These are phyloP conservation scores for Drosophila nigricruria DNA, from an alignment of 2,888 invertebrate genomes.

Conservation along the genomic window DNA sequence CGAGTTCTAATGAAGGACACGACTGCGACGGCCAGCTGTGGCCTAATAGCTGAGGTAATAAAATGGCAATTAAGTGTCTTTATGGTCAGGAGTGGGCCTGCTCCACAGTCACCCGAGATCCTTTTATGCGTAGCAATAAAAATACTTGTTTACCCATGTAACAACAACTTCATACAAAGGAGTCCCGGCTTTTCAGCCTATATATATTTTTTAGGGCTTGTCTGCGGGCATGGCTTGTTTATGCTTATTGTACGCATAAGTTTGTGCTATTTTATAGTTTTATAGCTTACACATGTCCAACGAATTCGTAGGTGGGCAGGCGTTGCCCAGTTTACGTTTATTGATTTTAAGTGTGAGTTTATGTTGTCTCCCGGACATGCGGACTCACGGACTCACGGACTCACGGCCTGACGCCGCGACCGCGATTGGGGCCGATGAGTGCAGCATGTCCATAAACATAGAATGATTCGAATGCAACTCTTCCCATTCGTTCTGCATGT, in stretches of 20 bases:
- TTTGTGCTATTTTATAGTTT: constrained; percentile 76
- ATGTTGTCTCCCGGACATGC: constrained; percentile 46
- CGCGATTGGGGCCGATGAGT: constrained; percentile 30
- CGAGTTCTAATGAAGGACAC: constrained; percentile 64
- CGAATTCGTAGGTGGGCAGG: constrained; percentile 59
- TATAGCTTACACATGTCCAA: constrained; percentile 65
- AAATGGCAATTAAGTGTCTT: constrained; percentile 80
- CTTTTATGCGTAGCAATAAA: constrained; percentile 77
- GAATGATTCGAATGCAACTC: constrained; percentile 23
- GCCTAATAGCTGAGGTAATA: constrained; percentile 77
- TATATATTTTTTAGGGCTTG: constrained; percentile 43
- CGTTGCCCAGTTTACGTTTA: constrained; percentile 72
- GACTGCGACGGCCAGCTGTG: constrained; percentile 15
- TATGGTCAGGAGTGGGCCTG: constrained; percentile 52
- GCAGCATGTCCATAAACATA: constrained; percentile 40
- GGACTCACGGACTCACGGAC: constrained; percentile 16
- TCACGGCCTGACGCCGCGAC: not conserved
- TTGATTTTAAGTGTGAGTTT: constrained; percentile 80
- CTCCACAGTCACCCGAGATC: constrained; percentile 66
- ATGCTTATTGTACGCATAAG: constrained; percentile 73
- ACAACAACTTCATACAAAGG: constrained; percentile 71
- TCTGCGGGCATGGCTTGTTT: constrained; percentile 51
- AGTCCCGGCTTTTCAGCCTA: constrained; percentile 35
- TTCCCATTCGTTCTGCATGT: constrained; percentile 62
- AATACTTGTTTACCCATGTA: constrained; percentile 79